Evolutionary conservation across 2,888 invertebrate genomes (phyloP).

Genomic region (Aporophyla nigra): DNA sequence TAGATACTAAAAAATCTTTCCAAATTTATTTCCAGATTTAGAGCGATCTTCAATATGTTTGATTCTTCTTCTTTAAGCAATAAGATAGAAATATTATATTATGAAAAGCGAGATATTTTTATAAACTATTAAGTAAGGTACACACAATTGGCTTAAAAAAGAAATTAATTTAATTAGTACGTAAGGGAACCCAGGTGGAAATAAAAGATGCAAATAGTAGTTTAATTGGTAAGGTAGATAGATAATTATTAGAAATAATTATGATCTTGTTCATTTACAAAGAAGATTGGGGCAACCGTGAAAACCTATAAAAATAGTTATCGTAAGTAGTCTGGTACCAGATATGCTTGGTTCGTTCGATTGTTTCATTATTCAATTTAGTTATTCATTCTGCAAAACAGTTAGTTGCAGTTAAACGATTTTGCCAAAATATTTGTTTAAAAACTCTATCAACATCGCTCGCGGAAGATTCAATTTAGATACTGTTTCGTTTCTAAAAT

Average conservation of each 20-base stretch:
- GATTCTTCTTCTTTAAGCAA: neutral
- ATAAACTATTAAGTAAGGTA: constrained; percentile 10
- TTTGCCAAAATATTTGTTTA: too few relatives aligned
- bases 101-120: constrained; percentile 25
- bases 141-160: too few relatives aligned
- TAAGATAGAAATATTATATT: constrained; percentile 1
- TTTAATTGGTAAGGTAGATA: constrained; percentile 25
- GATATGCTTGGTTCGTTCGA: constrained; percentile 12
- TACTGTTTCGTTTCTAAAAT: too few relatives aligned
- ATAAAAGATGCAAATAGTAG: constrained; percentile 11
- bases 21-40: too few relatives aligned
- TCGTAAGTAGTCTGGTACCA: constrained; percentile 39
- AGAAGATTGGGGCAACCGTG: constrained; percentile 42
- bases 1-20: neutral
- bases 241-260: constrained; percentile 24
- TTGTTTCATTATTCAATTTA: constrained; percentile 8
- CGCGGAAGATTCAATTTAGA: neutral
- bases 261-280: constrained; percentile 28
- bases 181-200: too few relatives aligned
- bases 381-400: neutral
- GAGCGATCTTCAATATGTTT: neutral
- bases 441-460: neutral
- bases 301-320: constrained; percentile 45
- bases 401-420: too few relatives aligned
- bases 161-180: too few relatives aligned